Percentiles rank a stretch among this genome's conserved stretches.
phyloP scores from a whole-genome alignment of 2,113 vertebrate genomes.

The Trachemys scripta region DNA sequence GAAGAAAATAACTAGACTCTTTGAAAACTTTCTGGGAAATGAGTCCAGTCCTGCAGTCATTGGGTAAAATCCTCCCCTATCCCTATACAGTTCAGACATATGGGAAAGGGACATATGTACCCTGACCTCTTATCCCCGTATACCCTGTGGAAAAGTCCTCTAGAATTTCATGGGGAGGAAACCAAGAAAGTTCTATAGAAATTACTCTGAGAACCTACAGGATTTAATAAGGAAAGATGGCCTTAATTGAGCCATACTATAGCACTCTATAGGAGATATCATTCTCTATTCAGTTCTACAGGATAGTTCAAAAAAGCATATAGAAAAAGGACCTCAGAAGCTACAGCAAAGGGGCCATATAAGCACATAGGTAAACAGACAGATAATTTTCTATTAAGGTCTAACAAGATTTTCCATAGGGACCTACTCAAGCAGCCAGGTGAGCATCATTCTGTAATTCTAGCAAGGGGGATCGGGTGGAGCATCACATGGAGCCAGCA shows the following conservation, averaged over 20 bases:
- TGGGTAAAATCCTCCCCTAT: background rate
- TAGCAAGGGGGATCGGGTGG: background rate
- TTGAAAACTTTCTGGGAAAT: background rate
- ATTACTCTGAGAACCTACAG: background rate
- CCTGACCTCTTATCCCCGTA: background rate
- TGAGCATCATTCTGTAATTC: background rate
- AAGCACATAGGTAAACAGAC: background rate
- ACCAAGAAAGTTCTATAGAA: background rate
- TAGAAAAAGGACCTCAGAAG: background rate
- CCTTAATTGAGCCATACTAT: background rate
- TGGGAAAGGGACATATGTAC: background rate
- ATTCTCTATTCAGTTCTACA: background rate
- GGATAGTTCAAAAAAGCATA: background rate
- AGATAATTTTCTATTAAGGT: background rate
- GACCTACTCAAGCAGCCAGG: background rate
- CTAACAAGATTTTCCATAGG: background rate
- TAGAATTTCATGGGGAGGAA: background rate
- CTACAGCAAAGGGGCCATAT: background rate
- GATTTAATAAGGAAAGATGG: background rate
- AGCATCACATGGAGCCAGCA: background rate
- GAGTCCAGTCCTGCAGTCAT: slow-evolving; percentile 1
- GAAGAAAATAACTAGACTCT: background rate
- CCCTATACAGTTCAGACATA: background rate
- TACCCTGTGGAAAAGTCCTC: background rate
- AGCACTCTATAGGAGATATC: rapidly evolving